phyloP scores from a whole-genome alignment of 2,797 vertebrate genomes.

The Telmatherina bonti region DNA sequence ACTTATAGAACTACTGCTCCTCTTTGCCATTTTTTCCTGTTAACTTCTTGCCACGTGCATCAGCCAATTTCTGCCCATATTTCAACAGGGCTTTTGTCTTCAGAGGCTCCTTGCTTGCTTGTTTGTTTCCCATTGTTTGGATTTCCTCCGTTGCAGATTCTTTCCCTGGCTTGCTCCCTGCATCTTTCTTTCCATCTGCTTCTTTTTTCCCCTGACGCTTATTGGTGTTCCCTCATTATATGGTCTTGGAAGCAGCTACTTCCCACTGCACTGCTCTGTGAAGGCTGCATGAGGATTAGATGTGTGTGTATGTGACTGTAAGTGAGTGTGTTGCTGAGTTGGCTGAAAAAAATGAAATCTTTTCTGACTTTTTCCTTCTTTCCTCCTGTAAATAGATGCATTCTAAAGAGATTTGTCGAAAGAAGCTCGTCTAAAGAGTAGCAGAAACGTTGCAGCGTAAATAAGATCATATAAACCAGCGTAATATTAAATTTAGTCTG shows the following conservation, averaged over 20 bases:
- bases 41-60: not conserved
- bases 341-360: conserved; percentile 13
- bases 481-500: conserved; percentile 11
- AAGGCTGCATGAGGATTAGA: conserved; percentile 30
- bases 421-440: not conserved
- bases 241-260: conserved; percentile 41
- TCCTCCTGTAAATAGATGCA: not conserved
- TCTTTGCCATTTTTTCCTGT: too few relatives aligned
- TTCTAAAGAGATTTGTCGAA: conserved; percentile 30
- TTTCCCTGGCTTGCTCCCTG: conserved; percentile 46
- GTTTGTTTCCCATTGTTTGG: conserved; percentile 72
- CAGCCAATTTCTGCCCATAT: conserved; percentile 30
- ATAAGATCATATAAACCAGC: not conserved
- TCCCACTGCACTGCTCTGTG: conserved; percentile 30
- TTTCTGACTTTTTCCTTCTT: conserved; percentile 10
- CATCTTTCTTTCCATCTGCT: conserved; percentile 65
- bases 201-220: conserved; percentile 51
- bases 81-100: conserved; percentile 53
- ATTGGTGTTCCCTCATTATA: conserved; percentile 68
- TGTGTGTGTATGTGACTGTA: conserved; percentile 23
- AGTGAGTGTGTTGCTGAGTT: conserved; percentile 29
- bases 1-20: too few relatives aligned
- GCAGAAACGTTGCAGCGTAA: conserved; percentile 9
- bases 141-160: conserved; percentile 60
- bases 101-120: conserved; percentile 41